phyloP scores from a whole-genome alignment of 2,113 vertebrate genomes.

The Pandion haliaetus region DNA sequence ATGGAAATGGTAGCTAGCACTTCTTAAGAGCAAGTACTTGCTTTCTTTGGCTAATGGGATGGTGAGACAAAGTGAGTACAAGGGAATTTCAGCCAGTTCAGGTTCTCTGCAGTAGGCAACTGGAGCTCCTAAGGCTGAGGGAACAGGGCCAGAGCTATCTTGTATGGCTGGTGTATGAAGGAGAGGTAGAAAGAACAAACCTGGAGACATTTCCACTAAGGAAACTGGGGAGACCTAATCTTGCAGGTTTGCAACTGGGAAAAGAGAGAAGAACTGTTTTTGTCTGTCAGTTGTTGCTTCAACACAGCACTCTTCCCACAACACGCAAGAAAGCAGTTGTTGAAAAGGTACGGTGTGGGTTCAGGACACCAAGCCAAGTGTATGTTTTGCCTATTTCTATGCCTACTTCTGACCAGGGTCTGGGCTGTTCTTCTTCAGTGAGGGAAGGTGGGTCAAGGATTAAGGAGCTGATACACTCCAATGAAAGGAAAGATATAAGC shows the following conservation, averaged over 20 bases:
- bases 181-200: background rate
- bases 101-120: background rate
- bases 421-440: background rate
- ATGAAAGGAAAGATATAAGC: background rate
- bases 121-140: background rate
- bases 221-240: background rate
- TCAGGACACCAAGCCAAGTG: background rate
- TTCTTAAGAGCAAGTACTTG: background rate
- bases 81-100: background rate
- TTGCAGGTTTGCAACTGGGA: background rate
- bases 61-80: background rate
- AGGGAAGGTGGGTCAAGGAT: background rate
- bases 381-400: background rate
- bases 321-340: background rate
- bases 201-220: background rate
- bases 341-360: background rate
- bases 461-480: background rate
- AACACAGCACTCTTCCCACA: background rate
- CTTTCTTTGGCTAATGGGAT: background rate
- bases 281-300: background rate
- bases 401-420: background rate
- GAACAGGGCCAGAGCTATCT: background rate
- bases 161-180: background rate
- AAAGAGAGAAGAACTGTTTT: background rate
- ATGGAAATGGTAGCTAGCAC: background rate